These are phyloP conservation scores for Pollenia labialis DNA, from an alignment of 2,888 invertebrate species.

Conservation along the genomic window DNA sequence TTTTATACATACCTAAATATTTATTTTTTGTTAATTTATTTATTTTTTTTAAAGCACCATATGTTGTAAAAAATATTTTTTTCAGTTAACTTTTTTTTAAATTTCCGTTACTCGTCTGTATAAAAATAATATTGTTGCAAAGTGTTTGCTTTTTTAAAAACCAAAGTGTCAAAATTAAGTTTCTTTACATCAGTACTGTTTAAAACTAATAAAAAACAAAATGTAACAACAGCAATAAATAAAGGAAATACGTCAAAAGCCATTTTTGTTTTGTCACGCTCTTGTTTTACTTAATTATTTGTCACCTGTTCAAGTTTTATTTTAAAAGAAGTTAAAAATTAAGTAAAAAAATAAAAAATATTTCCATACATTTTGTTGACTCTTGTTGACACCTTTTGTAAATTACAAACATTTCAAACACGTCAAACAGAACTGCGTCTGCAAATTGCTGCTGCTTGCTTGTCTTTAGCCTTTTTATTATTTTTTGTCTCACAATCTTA, in stretches of 20 bases:
- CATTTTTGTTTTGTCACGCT: conserved; percentile 27
- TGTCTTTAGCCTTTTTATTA: background rate
- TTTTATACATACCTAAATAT: no score
- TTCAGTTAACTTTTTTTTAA: background rate
- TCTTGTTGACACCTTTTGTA: conserved; percentile 54
- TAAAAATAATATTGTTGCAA: background rate
- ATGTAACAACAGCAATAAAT: no score
- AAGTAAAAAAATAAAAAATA: conserved; percentile 19
- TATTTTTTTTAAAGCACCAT: conserved; percentile 6
- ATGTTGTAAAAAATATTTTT: background rate
- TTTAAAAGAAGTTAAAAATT: background rate
- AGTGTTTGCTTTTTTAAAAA: background rate
- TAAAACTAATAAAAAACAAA: conserved; percentile 15
- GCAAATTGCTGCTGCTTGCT: background rate
- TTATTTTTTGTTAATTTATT: background rate
- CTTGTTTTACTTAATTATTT: background rate
- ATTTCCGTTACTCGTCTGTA: background rate
- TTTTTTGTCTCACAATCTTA: conserved; percentile 3
- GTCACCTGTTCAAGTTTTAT: conserved; percentile 15
- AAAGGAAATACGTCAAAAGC: conserved; percentile 2
- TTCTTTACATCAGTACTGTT: conserved; percentile 4
- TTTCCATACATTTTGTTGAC: conserved; percentile 49
- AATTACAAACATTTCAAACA: conserved; percentile 36
- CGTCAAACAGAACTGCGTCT: conserved; percentile 22
- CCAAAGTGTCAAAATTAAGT: background rate